These are phyloP conservation scores for Jaculus jaculus DNA, from an alignment of 2,113 vertebrate genomes.

Conservation along the genomic window DNA sequence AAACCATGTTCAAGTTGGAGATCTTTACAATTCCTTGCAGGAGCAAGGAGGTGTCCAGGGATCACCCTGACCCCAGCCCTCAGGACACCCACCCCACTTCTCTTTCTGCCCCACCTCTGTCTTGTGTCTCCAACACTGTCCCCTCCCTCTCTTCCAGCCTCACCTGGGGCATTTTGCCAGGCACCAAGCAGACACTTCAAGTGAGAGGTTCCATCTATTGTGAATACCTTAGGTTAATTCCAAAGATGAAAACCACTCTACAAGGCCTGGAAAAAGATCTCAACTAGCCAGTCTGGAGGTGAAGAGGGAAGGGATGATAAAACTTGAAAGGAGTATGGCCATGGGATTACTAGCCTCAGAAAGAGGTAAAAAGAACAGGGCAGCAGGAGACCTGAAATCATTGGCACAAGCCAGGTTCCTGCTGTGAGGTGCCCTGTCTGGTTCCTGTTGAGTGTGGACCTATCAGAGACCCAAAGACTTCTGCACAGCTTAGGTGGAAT, in stretches of 20 bases:
- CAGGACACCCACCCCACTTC: neutral
- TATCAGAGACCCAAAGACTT: neutral
- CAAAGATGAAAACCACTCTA: neutral
- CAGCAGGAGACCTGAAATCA: neutral
- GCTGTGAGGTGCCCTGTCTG: neutral
- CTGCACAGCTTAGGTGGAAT: neutral
- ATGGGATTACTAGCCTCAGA: neutral
- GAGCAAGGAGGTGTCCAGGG: rapidly evolving
- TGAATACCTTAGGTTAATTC: neutral
- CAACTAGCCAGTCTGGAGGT: neutral
- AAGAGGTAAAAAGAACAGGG: neutral
- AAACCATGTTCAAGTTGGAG: neutral
- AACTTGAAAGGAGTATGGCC: neutral
- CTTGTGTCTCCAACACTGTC: neutral
- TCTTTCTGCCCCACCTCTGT: neutral
- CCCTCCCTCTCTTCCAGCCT: neutral
- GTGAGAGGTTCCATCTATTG: neutral
- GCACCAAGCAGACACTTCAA: neutral
- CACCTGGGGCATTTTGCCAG: neutral
- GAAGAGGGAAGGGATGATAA: neutral
- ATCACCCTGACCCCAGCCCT: neutral
- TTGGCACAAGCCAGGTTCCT: neutral
- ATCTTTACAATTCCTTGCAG: neutral
- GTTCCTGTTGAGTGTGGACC: neutral
- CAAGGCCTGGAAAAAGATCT: neutral